phyloP scores from a whole-genome alignment of 1,140 invertebrate species.

The Ips nitidus region DNA sequence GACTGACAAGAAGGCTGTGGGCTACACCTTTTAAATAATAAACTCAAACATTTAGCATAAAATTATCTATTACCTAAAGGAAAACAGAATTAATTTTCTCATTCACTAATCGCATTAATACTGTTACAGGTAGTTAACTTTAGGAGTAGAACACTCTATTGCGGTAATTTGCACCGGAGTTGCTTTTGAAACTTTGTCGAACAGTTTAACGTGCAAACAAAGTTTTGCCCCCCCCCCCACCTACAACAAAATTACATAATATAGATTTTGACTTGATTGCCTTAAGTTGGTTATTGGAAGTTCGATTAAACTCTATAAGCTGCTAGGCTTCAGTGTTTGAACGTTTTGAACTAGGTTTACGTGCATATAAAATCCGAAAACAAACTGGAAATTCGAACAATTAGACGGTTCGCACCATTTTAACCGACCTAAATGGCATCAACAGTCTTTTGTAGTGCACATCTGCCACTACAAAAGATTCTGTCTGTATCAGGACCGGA shows the following conservation, averaged over 20 bases:
- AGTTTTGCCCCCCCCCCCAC: slow-evolving; percentile 2
- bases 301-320: neutral
- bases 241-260: slow-evolving; percentile 8
- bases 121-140: slow-evolving; percentile 26
- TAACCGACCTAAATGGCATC: slow-evolving; percentile 15
- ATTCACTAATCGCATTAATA: slow-evolving; percentile 9
- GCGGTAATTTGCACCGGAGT: slow-evolving; percentile 21
- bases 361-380: neutral
- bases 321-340: too few species aligned
- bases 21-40: too few species aligned
- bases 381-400: slow-evolving; percentile 7
- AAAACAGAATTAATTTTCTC: slow-evolving; percentile 21
- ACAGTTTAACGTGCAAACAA: slow-evolving; percentile 24
- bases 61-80: neutral
- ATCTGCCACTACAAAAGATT: slow-evolving; percentile 20
- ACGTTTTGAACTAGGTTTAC: too few species aligned
- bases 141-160: slow-evolving; percentile 13
- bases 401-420: slow-evolving; percentile 13
- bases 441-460: slow-evolving; percentile 20
- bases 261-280: slow-evolving; percentile 1
- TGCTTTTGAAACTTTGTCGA: slow-evolving; percentile 20
- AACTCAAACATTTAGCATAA: too few species aligned
- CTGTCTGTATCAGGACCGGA: neutral
- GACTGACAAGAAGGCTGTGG: too few species aligned
- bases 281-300: neutral